These are phyloP conservation scores for Cnemophilus loriae DNA, from an alignment of 2,113 vertebrate genomes.

Conservation along the genomic window DNA sequence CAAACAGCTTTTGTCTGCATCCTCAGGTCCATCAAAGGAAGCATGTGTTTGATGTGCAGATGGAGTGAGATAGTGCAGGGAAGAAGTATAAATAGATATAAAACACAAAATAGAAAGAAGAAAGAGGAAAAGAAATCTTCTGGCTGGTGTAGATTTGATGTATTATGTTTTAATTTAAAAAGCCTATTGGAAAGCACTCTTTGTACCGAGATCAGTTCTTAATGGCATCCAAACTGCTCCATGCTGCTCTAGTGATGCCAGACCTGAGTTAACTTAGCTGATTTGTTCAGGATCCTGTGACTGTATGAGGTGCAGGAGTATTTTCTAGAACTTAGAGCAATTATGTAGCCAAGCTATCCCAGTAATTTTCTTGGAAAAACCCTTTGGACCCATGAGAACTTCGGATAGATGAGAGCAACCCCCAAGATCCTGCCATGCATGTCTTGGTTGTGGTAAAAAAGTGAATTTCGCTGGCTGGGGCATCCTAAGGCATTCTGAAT, in stretches of 20 bases:
- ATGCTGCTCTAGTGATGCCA: not conserved
- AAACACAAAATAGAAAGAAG: not conserved
- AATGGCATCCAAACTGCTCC: not conserved
- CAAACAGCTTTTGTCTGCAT: conserved; percentile 14
- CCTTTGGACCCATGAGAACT: not conserved
- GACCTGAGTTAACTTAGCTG: not conserved
- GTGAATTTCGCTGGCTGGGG: not conserved
- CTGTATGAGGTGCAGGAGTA: not conserved
- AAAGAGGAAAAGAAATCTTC: not conserved
- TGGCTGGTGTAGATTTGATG: not conserved
- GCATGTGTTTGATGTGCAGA: not conserved
- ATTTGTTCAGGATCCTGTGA: not conserved
- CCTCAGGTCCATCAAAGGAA: not conserved
- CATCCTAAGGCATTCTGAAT: not conserved
- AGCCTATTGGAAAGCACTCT: not conserved
- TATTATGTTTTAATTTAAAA: too few species aligned
- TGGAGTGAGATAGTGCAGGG: not conserved
- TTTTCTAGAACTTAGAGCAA: not conserved
- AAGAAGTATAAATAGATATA: not conserved
- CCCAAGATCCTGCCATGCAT: not conserved
- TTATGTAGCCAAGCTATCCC: not conserved
- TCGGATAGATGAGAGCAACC: not conserved
- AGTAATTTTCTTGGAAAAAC: not conserved
- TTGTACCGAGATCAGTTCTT: not conserved
- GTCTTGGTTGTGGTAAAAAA: not conserved